Base-by-base conservation (phyloP, 2,888 invertebrate genomes). In the Oscheius sp. region DNA sequence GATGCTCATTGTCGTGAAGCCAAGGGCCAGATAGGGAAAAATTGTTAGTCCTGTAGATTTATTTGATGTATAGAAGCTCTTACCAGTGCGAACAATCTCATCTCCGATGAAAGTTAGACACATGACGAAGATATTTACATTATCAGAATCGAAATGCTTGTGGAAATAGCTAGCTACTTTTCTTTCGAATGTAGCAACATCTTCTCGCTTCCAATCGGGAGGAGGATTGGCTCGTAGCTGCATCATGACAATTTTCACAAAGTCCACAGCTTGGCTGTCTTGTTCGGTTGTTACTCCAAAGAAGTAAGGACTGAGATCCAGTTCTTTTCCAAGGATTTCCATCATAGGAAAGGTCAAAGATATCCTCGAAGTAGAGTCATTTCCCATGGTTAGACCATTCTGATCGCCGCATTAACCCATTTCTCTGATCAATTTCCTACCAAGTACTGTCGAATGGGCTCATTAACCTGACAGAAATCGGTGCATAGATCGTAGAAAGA, bases 391-490 rank as follows among this genome's bases (percentile, higher is more conserved):
- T 1, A 81, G 50, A 22, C 81, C 81, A 49, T 81, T 82, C 81
- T 82, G 69, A 65, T 78, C 66, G 24, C 20, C 30, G 22, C 30
- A 17, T n/a, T 30, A 32, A 12, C n/a, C 2, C 12, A 5, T 20
- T 44, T 38, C 41, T 6, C 8, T 6, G 24, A 47, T 2, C 24
- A 47, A 12, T 12, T 8, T 14, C 14, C 5, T 17, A 82, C 82
- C 33, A 75, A 71, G 54, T 77, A 83, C 64, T 81, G 82, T 38
- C 81, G 59, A 14, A 83, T 73, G 2, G 83, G 82, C 59, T 83
- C 83, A 47, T 83, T 83, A 14, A 83, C 68, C 54, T 77, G 72
- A 64, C 83, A 83, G 57, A 83, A 82, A 70, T 82, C 80, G 17
- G 77, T 72, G 71, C 83, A 83, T 47, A 83, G 71, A 51, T 76